phyloP scores from a whole-genome alignment of 2,888 invertebrate species.

The Caenorhabditis wallacei region DNA sequence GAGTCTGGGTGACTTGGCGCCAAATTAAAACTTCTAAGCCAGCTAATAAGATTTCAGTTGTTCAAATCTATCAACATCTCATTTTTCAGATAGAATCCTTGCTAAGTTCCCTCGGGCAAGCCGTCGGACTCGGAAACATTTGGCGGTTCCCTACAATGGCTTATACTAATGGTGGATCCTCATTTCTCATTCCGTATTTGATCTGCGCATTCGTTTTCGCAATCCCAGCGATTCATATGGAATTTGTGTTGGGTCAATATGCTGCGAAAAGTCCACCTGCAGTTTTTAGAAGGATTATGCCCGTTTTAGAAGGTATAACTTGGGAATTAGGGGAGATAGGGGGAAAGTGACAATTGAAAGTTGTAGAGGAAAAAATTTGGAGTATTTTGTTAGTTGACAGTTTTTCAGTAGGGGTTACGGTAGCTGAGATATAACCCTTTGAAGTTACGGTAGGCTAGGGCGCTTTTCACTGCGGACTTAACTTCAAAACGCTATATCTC shows the following conservation, averaged over 20 bases:
- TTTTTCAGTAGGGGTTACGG: too few species aligned
- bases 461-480: background rate
- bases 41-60: too few species aligned
- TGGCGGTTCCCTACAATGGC: slow-evolving; percentile 78
- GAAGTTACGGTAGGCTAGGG: too few species aligned
- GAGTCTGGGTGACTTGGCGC: too few species aligned
- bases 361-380: too few species aligned
- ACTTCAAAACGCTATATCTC: background rate
- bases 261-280: slow-evolving; percentile 38
- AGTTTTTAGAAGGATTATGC: slow-evolving; percentile 49
- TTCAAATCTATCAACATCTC: too few species aligned
- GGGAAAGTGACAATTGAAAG: too few species aligned
- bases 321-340: too few species aligned
- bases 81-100: slow-evolving; percentile 54
- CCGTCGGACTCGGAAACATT: slow-evolving; percentile 72
- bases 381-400: too few species aligned
- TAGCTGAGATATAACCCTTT: too few species aligned
- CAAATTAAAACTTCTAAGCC: too few species aligned
- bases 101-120: slow-evolving; percentile 54
- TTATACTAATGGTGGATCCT: slow-evolving; percentile 79
- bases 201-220: slow-evolving; percentile 83
- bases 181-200: slow-evolving; percentile 83
- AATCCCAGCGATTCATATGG: slow-evolving; percentile 83
- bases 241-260: slow-evolving; percentile 82
- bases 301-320: slow-evolving; percentile 84